Evolutionary conservation across 1,140 invertebrate species (phyloP), one percentile per base, ranked within the genome.

Genomic region (Hylyphantes graminicola): DNA sequence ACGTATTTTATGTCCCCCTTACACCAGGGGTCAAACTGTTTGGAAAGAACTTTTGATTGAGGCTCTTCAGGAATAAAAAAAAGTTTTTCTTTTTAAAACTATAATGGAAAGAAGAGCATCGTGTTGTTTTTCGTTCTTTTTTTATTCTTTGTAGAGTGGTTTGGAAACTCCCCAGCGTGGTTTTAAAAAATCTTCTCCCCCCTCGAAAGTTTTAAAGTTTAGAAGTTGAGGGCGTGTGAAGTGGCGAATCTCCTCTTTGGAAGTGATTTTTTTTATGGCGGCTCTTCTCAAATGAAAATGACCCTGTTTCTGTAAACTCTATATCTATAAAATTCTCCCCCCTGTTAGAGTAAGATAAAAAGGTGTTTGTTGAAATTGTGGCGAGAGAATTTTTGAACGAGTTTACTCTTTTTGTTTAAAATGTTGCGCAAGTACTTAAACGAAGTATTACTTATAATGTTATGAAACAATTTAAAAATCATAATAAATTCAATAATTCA

Each of bases 21-120:
- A 72, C 73, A 72, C 67, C 54, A 81, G 67, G 78, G 78, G 78
- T 81, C 78, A 81, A 81, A 81, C 78, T 81, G 78, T 72, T 81
- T 81, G 67, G 55, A 81, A 81, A 81, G 78, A 81, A 81, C 78
- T 81, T 81, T 73, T 81, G 67, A 73, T 81, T 72, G 78, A 81
- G 72, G 78, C 68, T 55, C 57, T 73, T 35, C 35, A 35, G 35
- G 35, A 35, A 35, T 35, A 35, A 70, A 15, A 15, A 68, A 70
- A 74, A 55, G 21, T 59, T 74, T 74, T 74, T 21, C 17, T 21
- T 59, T 74, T 74, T 59, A 17, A 53, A 11, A 59, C 13, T 35
- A 13, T 74, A 74, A 55, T 48, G 35, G 72, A 74, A 74, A 74
- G 53, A 81, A 63, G 55, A 72, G 35, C 59, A 75, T 13, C 11